A percentile compares a stretch with the other conserved stretches of the same genome.
These are phyloP conservation scores for Anolis sagrei DNA, from an alignment of 2,113 vertebrate species.

Conservation along the genomic window DNA sequence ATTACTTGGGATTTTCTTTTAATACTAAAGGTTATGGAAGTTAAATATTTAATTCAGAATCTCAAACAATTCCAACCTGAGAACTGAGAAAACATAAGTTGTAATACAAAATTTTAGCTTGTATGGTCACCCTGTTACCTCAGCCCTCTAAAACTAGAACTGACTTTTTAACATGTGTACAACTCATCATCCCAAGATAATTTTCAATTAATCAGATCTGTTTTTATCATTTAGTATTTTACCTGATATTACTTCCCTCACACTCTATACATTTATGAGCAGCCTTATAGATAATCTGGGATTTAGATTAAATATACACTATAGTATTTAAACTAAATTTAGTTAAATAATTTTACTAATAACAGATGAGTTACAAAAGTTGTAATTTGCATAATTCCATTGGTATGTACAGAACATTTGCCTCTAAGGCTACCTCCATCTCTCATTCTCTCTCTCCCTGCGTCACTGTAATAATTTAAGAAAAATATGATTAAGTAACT, in stretches of 20 bases:
- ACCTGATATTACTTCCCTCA: background rate
- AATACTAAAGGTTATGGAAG: slow-evolving; percentile 36
- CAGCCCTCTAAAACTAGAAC: background rate
- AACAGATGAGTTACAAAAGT: background rate
- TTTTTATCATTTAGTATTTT: slow-evolving; percentile 38
- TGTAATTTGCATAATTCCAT: slow-evolving; percentile 43
- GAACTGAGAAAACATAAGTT: slow-evolving; percentile 11
- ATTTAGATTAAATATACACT: slow-evolving; percentile 50
- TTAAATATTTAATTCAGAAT: slow-evolving; percentile 38
- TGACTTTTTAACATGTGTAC: background rate
- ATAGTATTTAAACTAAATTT: slow-evolving; percentile 44
- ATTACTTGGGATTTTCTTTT: slow-evolving; percentile 42
- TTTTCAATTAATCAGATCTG: too few relatives aligned
- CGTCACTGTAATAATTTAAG: slow-evolving; percentile 52
- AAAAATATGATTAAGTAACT: slow-evolving; percentile 63
- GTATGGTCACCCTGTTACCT: background rate
- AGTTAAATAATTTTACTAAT: slow-evolving; percentile 18
- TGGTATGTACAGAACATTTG: slow-evolving; percentile 34
- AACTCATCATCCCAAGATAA: background rate
- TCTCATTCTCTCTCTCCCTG: background rate
- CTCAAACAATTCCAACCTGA: slow-evolving; percentile 22
- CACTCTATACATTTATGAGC: background rate
- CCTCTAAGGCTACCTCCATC: slow-evolving; percentile 41
- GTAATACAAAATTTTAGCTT: background rate
- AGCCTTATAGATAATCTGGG: slow-evolving; percentile 9